Base-by-base conservation (phyloP, 2,113 vertebrate species). In the Struthidea cinerea region DNA sequence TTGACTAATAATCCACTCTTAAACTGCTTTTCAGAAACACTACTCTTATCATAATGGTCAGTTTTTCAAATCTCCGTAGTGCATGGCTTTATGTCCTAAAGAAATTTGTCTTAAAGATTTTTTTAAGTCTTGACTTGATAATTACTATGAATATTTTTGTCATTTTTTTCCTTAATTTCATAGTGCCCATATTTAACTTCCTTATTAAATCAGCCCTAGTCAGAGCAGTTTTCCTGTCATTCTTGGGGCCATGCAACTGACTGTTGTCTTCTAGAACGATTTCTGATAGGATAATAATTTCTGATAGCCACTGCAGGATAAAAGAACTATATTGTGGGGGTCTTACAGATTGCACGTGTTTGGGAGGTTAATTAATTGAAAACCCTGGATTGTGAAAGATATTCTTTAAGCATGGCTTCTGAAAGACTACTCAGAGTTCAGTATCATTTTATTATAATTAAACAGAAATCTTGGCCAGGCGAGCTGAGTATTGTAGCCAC, bases 301-400 rank as follows among this genome's bases (percentile, higher is more conserved):
- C 27, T 52, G 50, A 28, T 28, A 52, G 60, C 13, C 22, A 67
- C 8, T 2, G 0, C 28, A 39, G 28, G 11, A 33, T 50, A 63
- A 84, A 77, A 17, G 2, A 22, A 44, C 12, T 41, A 13, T 16
- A 7, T 19, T 65, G 4, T 28, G 49, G 20, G 19, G 6, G 15
- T 84, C 17, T 46, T 46, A 49, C 5, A 37, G 32, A 26, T 15
- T 32, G 26, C 0, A 1, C 0, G 0, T 33, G 17, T 7, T 14
- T 75, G 20, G 10, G 11, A 49, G 6, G 11, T 81, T 46, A 46
- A 46, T 37, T 61, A 74, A 56, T 11, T n/a, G 17, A 49, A 59
- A 9, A 84, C 5, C 33, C 17, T 33, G n/a, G 18, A 41, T 19
- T 33, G 19, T 65, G n/a, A 61, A 64, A 18, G 41, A 6, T 22